Evolutionary conservation across 2,888 invertebrate species (phyloP).

Genomic region (Tenthredo distinguenda): DNA sequence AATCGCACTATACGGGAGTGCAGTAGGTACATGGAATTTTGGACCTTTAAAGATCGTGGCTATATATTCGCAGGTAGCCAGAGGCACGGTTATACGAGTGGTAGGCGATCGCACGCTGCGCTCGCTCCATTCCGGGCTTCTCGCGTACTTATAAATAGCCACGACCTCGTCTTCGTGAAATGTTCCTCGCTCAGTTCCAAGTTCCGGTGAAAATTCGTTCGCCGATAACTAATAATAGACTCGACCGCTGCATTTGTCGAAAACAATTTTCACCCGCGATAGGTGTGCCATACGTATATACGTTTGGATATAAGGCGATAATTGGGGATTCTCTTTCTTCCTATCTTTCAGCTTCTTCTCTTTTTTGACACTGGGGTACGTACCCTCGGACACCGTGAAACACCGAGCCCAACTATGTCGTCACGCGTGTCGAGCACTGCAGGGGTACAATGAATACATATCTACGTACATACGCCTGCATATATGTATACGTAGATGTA

Average conservation of each 20-base stretch:
- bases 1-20: not conserved
- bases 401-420: too few relatives aligned
- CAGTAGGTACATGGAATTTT: not conserved
- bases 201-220: constrained; percentile 32
- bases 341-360: too few relatives aligned
- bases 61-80: not conserved
- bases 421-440: not conserved
- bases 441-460: not conserved
- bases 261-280: not conserved
- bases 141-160: constrained; percentile 26
- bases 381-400: too few relatives aligned
- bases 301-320: too few relatives aligned
- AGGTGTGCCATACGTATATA: not conserved
- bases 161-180: constrained; percentile 18
- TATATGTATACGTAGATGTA: too few relatives aligned
- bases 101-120: constrained; percentile 11
- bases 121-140: constrained; percentile 6
- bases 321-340: too few relatives aligned
- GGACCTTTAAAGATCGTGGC: not conserved
- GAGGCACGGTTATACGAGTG: not conserved
- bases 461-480: not conserved
- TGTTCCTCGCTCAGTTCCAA: not conserved
- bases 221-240: constrained; percentile 41
- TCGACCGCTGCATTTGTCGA: constrained; percentile 9
- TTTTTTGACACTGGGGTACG: too few relatives aligned